These are phyloP conservation scores for Callosobruchus maculatus DNA, from an alignment of 2,888 invertebrate genomes.

Conservation along the genomic window DNA sequence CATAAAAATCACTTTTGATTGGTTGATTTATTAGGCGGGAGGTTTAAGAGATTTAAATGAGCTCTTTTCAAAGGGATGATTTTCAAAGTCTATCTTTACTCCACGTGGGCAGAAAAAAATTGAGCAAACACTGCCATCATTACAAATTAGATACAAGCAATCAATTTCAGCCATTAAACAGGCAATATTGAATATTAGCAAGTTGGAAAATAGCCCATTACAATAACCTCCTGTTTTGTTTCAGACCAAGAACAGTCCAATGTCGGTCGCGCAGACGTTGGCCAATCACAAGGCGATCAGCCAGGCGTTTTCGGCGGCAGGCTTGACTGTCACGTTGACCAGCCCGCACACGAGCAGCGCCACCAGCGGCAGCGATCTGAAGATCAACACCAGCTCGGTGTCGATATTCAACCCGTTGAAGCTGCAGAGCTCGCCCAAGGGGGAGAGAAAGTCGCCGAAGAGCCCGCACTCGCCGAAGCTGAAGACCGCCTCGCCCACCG, in stretches of 20 bases:
- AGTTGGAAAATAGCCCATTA: no score
- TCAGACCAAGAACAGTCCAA: not conserved
- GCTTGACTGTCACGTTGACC: not conserved
- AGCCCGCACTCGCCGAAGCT: constrained; percentile 44
- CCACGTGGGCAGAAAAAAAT: no score
- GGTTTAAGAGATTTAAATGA: no score
- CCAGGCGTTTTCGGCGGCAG: not conserved
- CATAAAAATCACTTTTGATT: no score
- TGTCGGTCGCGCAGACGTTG: constrained; percentile 3
- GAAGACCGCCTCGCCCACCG: constrained; percentile 18
- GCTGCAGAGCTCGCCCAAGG: constrained; percentile 42
- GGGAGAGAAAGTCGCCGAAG: constrained; percentile 42
- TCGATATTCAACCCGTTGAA: constrained; percentile 49
- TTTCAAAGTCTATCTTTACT: no score
- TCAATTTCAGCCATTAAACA: no score
- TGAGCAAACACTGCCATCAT: no score
- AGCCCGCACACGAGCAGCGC: not conserved
- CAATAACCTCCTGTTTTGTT: no score
- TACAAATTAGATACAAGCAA: no score
- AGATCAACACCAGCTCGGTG: constrained; percentile 49
- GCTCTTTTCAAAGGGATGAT: no score
- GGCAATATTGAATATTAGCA: no score
- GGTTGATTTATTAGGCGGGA: no score
- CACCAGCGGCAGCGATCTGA: constrained; percentile 32
- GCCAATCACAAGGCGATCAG: constrained; percentile 8